Conservation (phyloP, 2,113 vertebrate genomes). For the Delphinus delphis region DNA sequence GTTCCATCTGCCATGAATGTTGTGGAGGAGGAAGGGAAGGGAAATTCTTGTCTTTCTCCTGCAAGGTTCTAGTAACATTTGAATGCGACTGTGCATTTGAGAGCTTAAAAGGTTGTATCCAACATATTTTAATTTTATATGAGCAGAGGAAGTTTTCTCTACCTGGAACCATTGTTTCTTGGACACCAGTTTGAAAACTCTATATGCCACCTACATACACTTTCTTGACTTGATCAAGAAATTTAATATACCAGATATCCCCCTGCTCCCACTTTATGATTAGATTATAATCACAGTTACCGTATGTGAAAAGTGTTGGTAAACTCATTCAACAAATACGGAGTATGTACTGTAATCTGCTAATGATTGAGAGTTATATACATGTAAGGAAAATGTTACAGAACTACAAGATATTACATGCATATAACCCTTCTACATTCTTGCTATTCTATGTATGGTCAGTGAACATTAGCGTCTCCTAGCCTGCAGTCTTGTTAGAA, state of each 20-base stretch:
- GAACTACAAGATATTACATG: neutral
- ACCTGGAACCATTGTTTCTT: neutral
- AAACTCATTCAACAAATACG: neutral
- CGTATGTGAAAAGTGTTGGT: neutral
- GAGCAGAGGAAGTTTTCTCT: neutral
- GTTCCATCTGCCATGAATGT: neutral
- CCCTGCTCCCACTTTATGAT: neutral
- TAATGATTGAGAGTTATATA: neutral
- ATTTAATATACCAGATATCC: neutral
- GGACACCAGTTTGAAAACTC: constrained; percentile 25
- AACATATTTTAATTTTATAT: neutral
- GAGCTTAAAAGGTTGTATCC: neutral
- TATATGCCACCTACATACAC: neutral
- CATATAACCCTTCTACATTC: neutral
- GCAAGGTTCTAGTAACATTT: neutral
- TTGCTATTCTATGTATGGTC: neutral
- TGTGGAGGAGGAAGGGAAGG: neutral
- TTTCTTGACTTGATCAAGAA: neutral
- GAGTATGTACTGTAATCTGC: neutral
- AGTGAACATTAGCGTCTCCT: neutral
- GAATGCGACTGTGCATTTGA: neutral
- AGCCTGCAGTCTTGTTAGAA: neutral
- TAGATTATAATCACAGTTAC: constrained; percentile 9
- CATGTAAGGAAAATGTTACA: neutral
- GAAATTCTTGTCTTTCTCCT: neutral